Evolutionary conservation across 1,140 invertebrate species (phyloP).

Genomic region (Aphelenchoides avenae): DNA sequence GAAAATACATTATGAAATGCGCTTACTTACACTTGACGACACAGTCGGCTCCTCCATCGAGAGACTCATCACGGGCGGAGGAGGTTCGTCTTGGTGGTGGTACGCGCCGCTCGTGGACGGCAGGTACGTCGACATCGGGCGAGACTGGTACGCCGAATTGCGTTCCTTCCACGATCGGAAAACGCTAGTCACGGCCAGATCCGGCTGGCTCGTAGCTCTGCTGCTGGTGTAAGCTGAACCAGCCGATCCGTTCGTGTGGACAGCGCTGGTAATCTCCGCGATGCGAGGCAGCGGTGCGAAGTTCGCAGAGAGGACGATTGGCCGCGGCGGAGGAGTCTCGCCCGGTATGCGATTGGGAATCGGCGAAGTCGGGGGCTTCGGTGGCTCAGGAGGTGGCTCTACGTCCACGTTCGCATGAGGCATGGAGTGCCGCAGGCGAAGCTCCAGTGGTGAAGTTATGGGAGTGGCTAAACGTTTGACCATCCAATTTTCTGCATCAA

Average conservation of each 20-base stretch:
- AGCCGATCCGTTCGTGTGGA: background rate
- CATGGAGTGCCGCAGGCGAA: background rate
- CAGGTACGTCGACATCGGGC: no score
- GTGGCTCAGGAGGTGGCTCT: no score
- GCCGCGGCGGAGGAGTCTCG: background rate
- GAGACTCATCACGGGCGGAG: no score
- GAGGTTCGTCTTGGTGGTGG: no score
- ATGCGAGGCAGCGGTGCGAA: slow-evolving; percentile 1
- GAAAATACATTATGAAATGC: no score
- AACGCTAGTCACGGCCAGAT: no score
- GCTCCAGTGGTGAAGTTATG: background rate
- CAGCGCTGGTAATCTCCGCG: slow-evolving; percentile 9
- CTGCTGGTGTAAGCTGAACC: background rate
- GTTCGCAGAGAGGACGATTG: slow-evolving; percentile 1
- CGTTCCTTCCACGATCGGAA: no score
- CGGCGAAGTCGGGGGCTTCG: slow-evolving; percentile 32
- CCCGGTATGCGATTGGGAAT: slow-evolving; percentile 23
- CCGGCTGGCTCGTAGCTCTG: background rate
- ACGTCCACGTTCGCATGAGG: background rate
- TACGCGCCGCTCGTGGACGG: no score
- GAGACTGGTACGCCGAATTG: no score
- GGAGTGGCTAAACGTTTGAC: slow-evolving; percentile 2
- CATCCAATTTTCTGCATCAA: no score
- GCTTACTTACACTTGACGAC: no score
- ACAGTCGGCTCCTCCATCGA: no score